Conservation (phyloP, 2,113 vertebrate species). For the Nothocercus julius region DNA sequence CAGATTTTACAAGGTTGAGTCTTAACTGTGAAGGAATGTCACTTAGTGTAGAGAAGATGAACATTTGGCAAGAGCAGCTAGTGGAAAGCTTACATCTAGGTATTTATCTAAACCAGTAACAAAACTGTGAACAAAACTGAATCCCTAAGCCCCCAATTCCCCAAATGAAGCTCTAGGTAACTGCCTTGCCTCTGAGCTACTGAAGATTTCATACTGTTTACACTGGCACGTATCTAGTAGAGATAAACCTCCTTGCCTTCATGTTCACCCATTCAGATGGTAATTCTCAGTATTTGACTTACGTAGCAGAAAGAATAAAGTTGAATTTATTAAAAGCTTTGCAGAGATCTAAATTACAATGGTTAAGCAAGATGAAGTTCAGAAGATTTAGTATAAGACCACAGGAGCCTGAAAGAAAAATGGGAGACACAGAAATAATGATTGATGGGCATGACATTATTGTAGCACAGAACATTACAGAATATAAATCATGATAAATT, state of each 20-base stretch:
- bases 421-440: conserved; percentile 5
- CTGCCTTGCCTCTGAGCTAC: neutral
- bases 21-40: neutral
- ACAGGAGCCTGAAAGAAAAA: conserved; percentile 9
- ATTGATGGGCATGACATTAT: neutral
- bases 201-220: neutral
- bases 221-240: neutral
- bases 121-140: neutral
- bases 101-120: neutral
- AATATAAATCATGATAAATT: conserved; percentile 12
- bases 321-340: neutral
- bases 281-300: neutral
- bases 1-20: neutral
- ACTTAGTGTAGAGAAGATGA: neutral
- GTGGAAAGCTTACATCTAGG: neutral
- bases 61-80: neutral
- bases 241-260: neutral
- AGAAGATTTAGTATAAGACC: conserved; percentile 34
- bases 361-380: conserved; percentile 10
- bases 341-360: neutral
- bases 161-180: neutral
- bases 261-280: neutral
- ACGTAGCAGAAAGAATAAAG: neutral
- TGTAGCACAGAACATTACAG: neutral
- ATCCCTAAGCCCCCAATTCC: neutral